Conservation (phyloP, 2,888 invertebrate species). For the Sepioteuthis lessoniana region DNA sequence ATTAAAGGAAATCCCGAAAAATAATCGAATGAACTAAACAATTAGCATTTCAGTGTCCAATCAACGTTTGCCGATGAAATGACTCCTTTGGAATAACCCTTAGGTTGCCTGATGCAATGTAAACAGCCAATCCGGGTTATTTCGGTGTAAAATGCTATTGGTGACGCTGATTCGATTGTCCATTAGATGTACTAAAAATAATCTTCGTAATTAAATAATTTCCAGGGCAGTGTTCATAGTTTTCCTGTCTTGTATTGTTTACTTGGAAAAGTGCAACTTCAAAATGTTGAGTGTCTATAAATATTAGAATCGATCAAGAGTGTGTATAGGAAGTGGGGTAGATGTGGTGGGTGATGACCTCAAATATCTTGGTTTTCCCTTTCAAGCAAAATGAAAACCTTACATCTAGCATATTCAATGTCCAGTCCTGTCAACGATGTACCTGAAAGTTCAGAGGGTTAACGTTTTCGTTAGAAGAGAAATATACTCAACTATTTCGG, state of each 20-base stretch:
- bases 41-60: neutral
- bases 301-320: neutral
- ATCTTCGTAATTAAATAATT: neutral
- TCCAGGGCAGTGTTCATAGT: neutral
- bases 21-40: neutral
- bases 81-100: neutral
- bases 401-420: neutral
- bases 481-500: too few relatives aligned
- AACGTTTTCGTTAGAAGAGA: too few relatives aligned
- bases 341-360: neutral
- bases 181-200: neutral
- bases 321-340: neutral
- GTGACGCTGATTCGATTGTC: neutral
- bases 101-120: neutral
- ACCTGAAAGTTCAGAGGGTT: too few relatives aligned
- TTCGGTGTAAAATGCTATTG: neutral
- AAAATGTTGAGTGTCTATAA: neutral
- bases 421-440: too few relatives aligned
- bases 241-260: neutral
- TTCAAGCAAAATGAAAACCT: neutral
- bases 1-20: neutral
- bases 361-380: neutral
- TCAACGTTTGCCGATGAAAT: neutral
- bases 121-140: neutral
- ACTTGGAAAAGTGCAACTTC: neutral